A percentile compares a stretch with the other conserved stretches of the same genome.
These are phyloP conservation scores for Herminia tarsipennalis DNA, from an alignment of 2,888 invertebrate genomes.

Conservation along the genomic window DNA sequence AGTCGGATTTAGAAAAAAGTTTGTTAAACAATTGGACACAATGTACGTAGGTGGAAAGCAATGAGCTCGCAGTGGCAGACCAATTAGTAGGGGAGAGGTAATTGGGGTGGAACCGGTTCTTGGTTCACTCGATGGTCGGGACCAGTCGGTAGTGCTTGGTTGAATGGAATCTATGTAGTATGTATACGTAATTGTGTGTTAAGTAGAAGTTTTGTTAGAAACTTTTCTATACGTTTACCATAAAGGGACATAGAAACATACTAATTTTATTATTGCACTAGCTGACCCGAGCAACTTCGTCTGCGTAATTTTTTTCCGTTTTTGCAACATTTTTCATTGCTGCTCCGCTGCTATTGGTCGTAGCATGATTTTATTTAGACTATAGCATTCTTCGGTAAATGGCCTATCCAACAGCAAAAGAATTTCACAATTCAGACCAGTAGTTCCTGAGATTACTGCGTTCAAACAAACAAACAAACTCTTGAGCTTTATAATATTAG, in stretches of 20 bases:
- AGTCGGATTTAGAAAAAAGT: constrained; percentile 3
- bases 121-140: constrained; percentile 26
- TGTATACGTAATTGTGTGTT: constrained; percentile 8
- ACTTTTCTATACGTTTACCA: background rate
- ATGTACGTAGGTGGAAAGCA: constrained; percentile 31
- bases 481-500: too few species aligned
- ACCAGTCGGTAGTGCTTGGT: constrained; percentile 6
- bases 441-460: too few species aligned
- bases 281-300: too few species aligned
- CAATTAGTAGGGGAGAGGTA: constrained; percentile 66
- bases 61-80: constrained; percentile 34
- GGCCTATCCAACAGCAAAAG: too few species aligned
- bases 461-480: too few species aligned
- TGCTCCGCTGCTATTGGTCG: too few species aligned
- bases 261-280: too few species aligned
- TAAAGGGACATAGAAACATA: background rate
- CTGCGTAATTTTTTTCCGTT: background rate
- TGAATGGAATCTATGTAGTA: constrained; percentile 9
- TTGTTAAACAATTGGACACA: constrained; percentile 11
- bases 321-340: too few species aligned
- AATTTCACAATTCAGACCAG: too few species aligned
- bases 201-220: constrained; percentile 12
- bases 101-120: constrained; percentile 70
- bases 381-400: too few species aligned
- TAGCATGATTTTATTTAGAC: too few species aligned